Base-by-base conservation (phyloP, 2,113 vertebrate species). In the Tinamus guttatus region DNA sequence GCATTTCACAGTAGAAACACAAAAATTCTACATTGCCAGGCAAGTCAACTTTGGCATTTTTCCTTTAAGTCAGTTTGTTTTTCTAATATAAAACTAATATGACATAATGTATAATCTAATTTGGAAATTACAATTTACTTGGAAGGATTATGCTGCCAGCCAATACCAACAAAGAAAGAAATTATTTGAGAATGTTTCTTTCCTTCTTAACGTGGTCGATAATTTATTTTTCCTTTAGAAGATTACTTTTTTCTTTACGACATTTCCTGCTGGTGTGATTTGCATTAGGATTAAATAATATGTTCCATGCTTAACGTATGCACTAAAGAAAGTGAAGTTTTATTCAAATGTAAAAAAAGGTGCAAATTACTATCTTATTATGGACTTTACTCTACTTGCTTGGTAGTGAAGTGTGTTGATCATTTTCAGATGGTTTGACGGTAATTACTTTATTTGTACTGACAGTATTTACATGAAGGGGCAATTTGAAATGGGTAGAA, bases 101-200 rank as follows among this genome's bases (percentile, higher is more conserved):
- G 98, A 98, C 97, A 98, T 98, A 98, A 98, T 98, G 97, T 97
- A 97, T 97, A 97, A 98, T 97, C 97, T 97, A 98, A 98, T 98
- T 98, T 98, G 97, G 97, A 98, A 98, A 98, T 97, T 97, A 97
- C 97, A 98, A 97, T 98, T 97, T 98, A 97, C 97, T 98, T 97
- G 97, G 96, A 96, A 97, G 97, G 97, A 98, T 97, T 98, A 97
- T 89, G 85, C 94, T 96, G 93, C 97, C 96, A 96, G 97, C 97
- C 97, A 97, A 97, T 96, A 98, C 97, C 96, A 98, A 97, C 97
- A 98, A 96, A 97, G 94, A 98, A 93, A 97, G 93, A 97, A 96
- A 97, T 97, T 95, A 96, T 98, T 97, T 0, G 74, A 95, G 96
- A 97, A 97, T 94, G 95, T 97, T 97, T 97, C 96, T 97, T 98